Evolutionary conservation across 2,888 invertebrate genomes (phyloP).

Genomic region (Oxytorus armatus): DNA sequence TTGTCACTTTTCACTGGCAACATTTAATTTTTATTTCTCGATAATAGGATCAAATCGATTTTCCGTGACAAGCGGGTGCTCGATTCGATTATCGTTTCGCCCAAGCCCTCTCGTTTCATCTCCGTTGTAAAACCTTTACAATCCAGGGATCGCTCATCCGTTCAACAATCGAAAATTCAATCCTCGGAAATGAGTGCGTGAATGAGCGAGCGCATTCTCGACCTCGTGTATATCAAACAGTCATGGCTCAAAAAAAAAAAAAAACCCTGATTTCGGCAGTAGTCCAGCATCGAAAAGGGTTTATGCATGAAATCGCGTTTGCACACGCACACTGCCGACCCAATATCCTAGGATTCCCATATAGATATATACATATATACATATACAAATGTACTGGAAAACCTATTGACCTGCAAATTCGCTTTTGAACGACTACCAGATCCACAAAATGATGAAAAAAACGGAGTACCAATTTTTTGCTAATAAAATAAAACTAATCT

Average conservation of each 20-base stretch:
- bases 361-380: not conserved
- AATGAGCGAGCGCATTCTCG: not conserved
- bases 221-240: conserved; percentile 13
- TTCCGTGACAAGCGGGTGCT: not conserved
- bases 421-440: no score
- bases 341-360: not conserved
- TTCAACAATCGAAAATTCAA: conserved; percentile 51
- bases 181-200: conserved; percentile 30
- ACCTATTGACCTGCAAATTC: not conserved
- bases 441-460: not conserved
- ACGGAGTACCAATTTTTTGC: not conserved
- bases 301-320: not conserved
- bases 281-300: not conserved
- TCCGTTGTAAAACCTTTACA: not conserved
- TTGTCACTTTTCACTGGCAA: not conserved
- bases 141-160: conserved; percentile 33
- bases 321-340: not conserved
- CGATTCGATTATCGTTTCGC: conserved; percentile 41
- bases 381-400: not conserved
- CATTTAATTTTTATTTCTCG: not conserved
- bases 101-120: conserved; percentile 3
- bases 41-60: conserved; percentile 30
- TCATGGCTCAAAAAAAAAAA: not conserved
- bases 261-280: conserved; percentile 16
- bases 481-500: conserved; percentile 12